These are phyloP conservation scores for Elgaria multicarinata DNA, from an alignment of 2,113 vertebrate species.

Conservation along the genomic window DNA sequence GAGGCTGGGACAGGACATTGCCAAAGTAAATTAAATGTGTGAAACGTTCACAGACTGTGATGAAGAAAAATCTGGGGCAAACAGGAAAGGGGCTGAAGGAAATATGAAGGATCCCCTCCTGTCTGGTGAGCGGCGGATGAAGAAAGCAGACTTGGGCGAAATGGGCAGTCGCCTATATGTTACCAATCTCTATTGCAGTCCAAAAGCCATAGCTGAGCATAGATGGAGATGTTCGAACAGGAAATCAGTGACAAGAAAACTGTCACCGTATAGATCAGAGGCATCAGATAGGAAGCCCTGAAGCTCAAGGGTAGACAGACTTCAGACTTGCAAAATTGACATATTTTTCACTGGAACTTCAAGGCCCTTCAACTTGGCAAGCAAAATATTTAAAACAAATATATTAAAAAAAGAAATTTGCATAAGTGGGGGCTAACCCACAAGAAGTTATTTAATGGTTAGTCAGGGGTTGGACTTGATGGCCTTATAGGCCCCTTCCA, in stretches of 20 bases:
- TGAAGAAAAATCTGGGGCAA: constrained; percentile 49
- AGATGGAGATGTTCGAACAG: constrained; percentile 34
- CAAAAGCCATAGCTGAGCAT: constrained; percentile 35
- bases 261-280: neutral
- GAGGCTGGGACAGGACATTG: constrained; percentile 72
- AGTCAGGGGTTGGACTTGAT: no score
- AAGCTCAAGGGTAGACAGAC: neutral
- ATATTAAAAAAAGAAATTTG: no score
- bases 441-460: no score
- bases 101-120: constrained; percentile 10
- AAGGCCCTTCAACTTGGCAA: neutral
- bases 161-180: constrained; percentile 2
- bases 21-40: constrained; percentile 75
- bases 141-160: constrained; percentile 42
- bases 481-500: no score
- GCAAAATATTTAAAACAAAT: no score
- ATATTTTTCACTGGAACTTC: neutral
- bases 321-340: neutral
- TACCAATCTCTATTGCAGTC: neutral
- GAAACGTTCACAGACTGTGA: constrained; percentile 53
- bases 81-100: constrained; percentile 55
- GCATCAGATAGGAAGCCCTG: neutral
- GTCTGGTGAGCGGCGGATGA: constrained; percentile 38
- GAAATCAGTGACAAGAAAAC: constrained; percentile 42
- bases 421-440: no score